Evolutionary conservation across 1,140 invertebrate species (phyloP).

Genomic region (Aphaenogaster ashmeadi): DNA sequence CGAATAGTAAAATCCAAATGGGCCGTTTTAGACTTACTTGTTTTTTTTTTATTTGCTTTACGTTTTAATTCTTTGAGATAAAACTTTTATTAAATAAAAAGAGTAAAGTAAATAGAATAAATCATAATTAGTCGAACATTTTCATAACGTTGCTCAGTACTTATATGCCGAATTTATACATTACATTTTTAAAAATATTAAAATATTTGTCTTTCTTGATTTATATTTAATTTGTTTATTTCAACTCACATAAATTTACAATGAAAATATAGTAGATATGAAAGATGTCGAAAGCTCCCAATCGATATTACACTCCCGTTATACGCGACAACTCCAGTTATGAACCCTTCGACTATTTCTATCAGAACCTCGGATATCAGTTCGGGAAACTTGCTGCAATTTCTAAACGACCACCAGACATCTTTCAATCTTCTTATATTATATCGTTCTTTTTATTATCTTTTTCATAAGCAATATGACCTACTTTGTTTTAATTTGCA

Average conservation of each 20-base stretch:
- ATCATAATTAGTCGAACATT: not conserved
- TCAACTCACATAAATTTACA: not conserved
- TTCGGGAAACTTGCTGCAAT: slow-evolving; percentile 4
- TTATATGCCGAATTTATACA: not conserved
- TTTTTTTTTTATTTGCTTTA: not conserved
- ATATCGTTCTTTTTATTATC: slow-evolving; percentile 8
- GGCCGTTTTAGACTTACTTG: not conserved
- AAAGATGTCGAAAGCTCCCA: slow-evolving; percentile 22
- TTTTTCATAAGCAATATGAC: not conserved
- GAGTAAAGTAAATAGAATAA: not conserved
- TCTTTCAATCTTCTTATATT: slow-evolving; percentile 23
- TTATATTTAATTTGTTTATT: not conserved
- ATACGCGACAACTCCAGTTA: slow-evolving; percentile 38
- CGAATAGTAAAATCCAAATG: slow-evolving; percentile 29
- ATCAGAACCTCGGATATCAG: slow-evolving; percentile 12
- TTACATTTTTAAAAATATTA: not conserved
- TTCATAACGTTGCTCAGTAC: not conserved
- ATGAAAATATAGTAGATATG: not conserved
- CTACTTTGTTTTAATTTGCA: slow-evolving; percentile 7
- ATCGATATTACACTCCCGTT: slow-evolving; percentile 62
- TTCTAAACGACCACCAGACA: not conserved
- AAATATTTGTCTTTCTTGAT: not conserved
- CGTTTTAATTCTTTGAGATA: not conserved
- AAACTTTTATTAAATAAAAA: not conserved
- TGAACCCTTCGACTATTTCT: slow-evolving; percentile 54